Percentiles rank a stretch among this genome's conserved stretches.
Conservation (phyloP, 1,140 invertebrate genomes). For the Latrodectus geometricus region DNA sequence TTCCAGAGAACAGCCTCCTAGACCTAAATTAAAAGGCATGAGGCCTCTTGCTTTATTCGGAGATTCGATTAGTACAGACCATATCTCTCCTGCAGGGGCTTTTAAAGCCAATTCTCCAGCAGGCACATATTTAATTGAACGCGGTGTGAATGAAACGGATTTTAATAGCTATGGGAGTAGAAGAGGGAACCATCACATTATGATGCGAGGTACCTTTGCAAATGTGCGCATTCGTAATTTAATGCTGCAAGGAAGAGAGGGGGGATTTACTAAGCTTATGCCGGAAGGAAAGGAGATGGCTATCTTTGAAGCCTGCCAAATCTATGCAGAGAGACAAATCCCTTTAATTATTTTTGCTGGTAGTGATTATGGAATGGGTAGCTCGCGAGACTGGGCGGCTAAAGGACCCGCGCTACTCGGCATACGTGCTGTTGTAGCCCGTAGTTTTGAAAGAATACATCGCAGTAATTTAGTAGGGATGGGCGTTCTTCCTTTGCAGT, state of each 20-base stretch:
- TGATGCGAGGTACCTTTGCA: conserved; percentile 74
- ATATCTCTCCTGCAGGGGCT: conserved; percentile 74
- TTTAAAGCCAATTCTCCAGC: conserved; percentile 72
- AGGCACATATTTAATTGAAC: conserved; percentile 69
- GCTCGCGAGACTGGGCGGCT: conserved; percentile 73
- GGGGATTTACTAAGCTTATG: conserved; percentile 71
- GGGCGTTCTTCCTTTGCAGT: conserved; percentile 74
- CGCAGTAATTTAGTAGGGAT: conserved; percentile 73
- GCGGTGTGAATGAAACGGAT: conserved; percentile 70
- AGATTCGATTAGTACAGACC: conserved; percentile 72
- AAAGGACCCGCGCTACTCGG: conserved; percentile 73
- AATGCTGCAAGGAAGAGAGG: conserved; percentile 67
- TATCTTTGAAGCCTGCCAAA: conserved; percentile 60
- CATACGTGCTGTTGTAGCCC: conserved; percentile 70
- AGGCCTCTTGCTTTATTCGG: conserved; percentile 70
- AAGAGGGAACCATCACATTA: conserved; percentile 73
- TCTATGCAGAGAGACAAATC: conserved; percentile 52
- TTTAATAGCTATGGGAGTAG: conserved; percentile 74
- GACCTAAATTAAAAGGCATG: conserved; percentile 68
- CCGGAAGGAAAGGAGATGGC: conserved; percentile 68
- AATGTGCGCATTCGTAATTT: conserved; percentile 73
- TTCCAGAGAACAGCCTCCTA: conserved; percentile 68
- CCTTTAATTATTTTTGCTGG: conserved; percentile 65
- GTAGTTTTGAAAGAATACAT: conserved; percentile 73
- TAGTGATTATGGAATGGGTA: conserved; percentile 64